These are phyloP conservation scores for Platycheirus rosarum DNA, from an alignment of 2,888 invertebrate genomes.

Conservation along the genomic window DNA sequence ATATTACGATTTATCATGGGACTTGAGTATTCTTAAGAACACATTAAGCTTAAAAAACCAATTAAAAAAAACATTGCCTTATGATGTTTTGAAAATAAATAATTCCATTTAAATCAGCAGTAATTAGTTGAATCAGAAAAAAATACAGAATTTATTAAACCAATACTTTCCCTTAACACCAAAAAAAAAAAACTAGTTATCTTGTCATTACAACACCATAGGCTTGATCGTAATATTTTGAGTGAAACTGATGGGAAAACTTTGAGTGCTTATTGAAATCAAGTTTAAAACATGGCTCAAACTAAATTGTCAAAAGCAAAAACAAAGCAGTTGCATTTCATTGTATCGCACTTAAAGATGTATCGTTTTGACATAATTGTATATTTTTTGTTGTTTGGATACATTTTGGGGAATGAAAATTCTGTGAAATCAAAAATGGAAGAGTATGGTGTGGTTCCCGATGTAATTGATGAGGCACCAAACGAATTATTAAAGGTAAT, in stretches of 20 bases:
- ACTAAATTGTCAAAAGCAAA: too few relatives aligned
- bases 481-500: constrained; percentile 43
- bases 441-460: constrained; percentile 87
- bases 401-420: background rate
- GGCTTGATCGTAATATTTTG: background rate
- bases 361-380: background rate
- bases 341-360: background rate
- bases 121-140: too few relatives aligned
- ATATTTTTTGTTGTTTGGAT: constrained; percentile 8
- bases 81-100: too few relatives aligned
- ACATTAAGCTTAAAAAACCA: too few relatives aligned
- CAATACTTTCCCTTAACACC: background rate
- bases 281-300: background rate
- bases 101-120: too few relatives aligned
- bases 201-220: background rate
- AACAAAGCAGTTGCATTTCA: constrained; percentile 1
- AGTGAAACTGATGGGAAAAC: background rate
- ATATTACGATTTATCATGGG: too few relatives aligned
- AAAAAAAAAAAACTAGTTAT: background rate
- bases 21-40: too few relatives aligned
- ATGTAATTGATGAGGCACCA: constrained; percentile 88
- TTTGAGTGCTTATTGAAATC: background rate
- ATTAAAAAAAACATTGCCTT: too few relatives aligned
- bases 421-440: constrained; percentile 58
- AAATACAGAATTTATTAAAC: background rate